Percentiles rank a stretch among this genome's conserved stretches.
phyloP scores from a whole-genome alignment of 1,140 invertebrate genomes.

The Sycophila sp. region DNA sequence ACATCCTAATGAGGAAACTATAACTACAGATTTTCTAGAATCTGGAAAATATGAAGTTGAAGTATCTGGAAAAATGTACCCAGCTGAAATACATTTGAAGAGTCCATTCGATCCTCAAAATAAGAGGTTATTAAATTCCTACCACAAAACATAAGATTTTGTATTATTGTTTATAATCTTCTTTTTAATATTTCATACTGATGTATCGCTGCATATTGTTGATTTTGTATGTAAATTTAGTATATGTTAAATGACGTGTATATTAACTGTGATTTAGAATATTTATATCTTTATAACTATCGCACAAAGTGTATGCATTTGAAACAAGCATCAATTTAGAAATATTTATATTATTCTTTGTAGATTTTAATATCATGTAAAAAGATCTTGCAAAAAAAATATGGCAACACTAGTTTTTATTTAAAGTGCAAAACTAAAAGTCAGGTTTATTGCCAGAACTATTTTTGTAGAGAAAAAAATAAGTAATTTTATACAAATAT shows the following conservation, averaged over 20 bases:
- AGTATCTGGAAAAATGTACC: conserved; percentile 77
- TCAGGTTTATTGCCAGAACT: neutral
- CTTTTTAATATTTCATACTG: neutral
- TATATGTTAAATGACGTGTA: neutral
- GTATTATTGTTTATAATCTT: neutral
- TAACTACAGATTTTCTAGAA: conserved; percentile 76
- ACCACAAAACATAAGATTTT: conserved; percentile 3
- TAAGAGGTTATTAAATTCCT: conserved; percentile 62
- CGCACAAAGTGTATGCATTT: too few relatives aligned
- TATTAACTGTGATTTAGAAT: conserved; percentile 30
- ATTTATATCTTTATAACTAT: neutral
- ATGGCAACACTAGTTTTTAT: neutral
- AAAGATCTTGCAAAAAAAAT: too few relatives aligned
- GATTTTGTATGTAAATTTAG: neutral
- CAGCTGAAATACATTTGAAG: conserved; percentile 75
- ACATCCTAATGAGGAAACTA: conserved; percentile 67
- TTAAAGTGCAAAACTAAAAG: neutral
- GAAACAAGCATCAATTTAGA: too few relatives aligned
- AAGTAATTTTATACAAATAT: conserved; percentile 7
- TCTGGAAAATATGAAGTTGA: conserved; percentile 83
- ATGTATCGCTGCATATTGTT: too few relatives aligned
- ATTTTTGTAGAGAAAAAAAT: neutral
- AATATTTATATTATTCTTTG: too few relatives aligned
- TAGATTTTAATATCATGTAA: too few relatives aligned
- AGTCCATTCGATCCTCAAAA: conserved; percentile 84